A percentile compares a stretch with the other conserved stretches of the same genome.
phyloP scores from a whole-genome alignment of 2,888 invertebrate genomes.

The Apamea anceps region DNA sequence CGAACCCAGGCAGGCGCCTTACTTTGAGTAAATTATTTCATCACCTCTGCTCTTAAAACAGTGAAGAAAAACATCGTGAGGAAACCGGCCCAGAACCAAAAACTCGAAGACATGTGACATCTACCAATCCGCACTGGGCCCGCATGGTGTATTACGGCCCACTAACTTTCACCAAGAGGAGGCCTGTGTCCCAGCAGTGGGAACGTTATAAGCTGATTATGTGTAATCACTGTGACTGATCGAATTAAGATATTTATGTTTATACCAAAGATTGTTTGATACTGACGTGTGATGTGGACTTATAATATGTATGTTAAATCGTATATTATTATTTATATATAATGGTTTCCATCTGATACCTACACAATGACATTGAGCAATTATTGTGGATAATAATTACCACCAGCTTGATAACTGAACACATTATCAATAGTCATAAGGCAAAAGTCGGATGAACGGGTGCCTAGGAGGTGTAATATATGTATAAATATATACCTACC shows the following conservation, averaged over 20 bases:
- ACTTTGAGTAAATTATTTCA: not conserved
- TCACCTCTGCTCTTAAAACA: not conserved
- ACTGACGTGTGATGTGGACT: not conserved
- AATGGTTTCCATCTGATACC: not conserved
- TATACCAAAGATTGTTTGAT: not conserved
- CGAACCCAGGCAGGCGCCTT: not conserved
- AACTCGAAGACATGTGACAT: not conserved
- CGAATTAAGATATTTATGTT: constrained; percentile 13
- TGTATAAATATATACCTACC: not conserved
- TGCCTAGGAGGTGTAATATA: not conserved
- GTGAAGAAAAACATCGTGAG: too few species aligned
- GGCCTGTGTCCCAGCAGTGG: not conserved
- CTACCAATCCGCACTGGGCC: not conserved
- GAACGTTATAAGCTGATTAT: not conserved
- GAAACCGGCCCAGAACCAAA: not conserved
- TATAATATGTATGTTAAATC: not conserved
- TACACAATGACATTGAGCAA: not conserved
- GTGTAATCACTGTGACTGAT: constrained; percentile 41
- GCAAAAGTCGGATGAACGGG: not conserved
- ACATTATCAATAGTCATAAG: not conserved
- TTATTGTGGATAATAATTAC: not conserved
- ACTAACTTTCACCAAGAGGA: not conserved
- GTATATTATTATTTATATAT: not conserved
- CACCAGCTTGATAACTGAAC: not conserved
- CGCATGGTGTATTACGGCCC: not conserved